A percentile compares a stretch with the other conserved stretches of the same genome.
Conservation (phyloP, 2,888 invertebrate species). For the Andrena camellia region DNA sequence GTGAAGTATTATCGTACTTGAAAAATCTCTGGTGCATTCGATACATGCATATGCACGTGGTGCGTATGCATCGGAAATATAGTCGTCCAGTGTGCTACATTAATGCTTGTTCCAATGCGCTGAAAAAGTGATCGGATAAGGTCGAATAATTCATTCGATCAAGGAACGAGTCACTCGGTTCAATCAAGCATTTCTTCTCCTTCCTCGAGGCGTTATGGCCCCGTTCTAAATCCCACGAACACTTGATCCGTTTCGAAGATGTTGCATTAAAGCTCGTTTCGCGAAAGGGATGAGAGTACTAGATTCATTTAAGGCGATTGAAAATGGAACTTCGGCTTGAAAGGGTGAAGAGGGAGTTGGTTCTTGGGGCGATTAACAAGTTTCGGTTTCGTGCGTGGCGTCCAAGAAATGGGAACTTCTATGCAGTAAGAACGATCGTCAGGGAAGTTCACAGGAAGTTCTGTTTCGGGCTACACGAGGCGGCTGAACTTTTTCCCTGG, state of each 20-base stretch:
- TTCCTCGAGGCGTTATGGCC: neutral
- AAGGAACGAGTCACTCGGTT: neutral
- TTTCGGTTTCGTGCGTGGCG: slow-evolving; percentile 15
- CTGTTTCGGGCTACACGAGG: neutral
- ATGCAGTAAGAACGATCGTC: slow-evolving; percentile 17
- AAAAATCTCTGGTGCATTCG: slow-evolving; percentile 11
- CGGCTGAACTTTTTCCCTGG: neutral
- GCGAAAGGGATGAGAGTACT: neutral
- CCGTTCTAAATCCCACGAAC: too few species aligned
- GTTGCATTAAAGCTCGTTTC: neutral
- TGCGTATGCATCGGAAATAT: slow-evolving; percentile 5
- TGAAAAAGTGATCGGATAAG: neutral
- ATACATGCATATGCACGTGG: neutral
- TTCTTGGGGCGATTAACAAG: slow-evolving; percentile 22
- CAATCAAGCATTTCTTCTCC: neutral
- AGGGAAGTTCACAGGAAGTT: slow-evolving; percentile 10
- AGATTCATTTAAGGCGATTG: neutral
- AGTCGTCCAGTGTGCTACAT: neutral
- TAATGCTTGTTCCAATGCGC: neutral
- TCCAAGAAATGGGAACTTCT: slow-evolving; percentile 8
- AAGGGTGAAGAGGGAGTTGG: neutral
- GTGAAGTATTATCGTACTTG: slow-evolving; percentile 6
- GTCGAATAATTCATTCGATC: neutral
- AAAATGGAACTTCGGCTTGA: neutral
- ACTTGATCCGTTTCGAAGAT: neutral